These are phyloP conservation scores for Drosophila malerkotliana DNA, from an alignment of 1,140 invertebrate genomes.

Conservation along the genomic window DNA sequence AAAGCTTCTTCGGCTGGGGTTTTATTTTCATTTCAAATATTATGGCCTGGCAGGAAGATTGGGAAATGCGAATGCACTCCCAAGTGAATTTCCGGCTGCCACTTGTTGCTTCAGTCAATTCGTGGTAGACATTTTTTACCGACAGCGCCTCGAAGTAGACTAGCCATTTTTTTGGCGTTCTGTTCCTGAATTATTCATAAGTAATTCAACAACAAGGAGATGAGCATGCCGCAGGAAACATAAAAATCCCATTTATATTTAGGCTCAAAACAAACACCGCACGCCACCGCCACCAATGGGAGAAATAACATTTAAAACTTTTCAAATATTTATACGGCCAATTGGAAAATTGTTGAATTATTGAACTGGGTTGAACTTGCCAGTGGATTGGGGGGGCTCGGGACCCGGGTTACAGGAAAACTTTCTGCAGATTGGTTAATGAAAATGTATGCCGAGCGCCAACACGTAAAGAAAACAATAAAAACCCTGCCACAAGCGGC, in stretches of 20 bases:
- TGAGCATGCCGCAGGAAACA: slow-evolving; percentile 30
- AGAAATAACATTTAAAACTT: slow-evolving; percentile 51
- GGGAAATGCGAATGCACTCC: too few species aligned
- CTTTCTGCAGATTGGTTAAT: slow-evolving; percentile 51
- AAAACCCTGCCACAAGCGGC: slow-evolving; percentile 26
- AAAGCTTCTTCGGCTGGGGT: slow-evolving; percentile 20
- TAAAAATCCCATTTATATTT: slow-evolving; percentile 61
- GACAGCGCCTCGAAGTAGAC: slow-evolving; percentile 17
- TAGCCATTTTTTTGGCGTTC: slow-evolving; percentile 6
- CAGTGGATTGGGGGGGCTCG: not conserved
- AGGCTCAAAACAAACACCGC: slow-evolving; percentile 37
- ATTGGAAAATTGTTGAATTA: slow-evolving; percentile 51
- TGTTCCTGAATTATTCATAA: slow-evolving; percentile 47
- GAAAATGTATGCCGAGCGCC: slow-evolving; percentile 59
- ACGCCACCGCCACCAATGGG: not conserved
- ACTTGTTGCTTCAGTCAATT: slow-evolving; percentile 47
- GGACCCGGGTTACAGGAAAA: slow-evolving; percentile 14
- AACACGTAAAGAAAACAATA: slow-evolving; percentile 53
- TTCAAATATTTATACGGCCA: slow-evolving; percentile 53
- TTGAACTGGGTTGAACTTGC: slow-evolving; percentile 40
- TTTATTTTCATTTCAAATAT: slow-evolving; percentile 18
- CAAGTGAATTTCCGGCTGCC: slow-evolving; percentile 13
- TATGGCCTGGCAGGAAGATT: not conserved
- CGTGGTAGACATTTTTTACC: not conserved
- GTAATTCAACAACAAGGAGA: slow-evolving; percentile 18